Evolutionary conservation across 1,140 invertebrate species (phyloP).

Genomic region (Lanistes nyassanus): DNA sequence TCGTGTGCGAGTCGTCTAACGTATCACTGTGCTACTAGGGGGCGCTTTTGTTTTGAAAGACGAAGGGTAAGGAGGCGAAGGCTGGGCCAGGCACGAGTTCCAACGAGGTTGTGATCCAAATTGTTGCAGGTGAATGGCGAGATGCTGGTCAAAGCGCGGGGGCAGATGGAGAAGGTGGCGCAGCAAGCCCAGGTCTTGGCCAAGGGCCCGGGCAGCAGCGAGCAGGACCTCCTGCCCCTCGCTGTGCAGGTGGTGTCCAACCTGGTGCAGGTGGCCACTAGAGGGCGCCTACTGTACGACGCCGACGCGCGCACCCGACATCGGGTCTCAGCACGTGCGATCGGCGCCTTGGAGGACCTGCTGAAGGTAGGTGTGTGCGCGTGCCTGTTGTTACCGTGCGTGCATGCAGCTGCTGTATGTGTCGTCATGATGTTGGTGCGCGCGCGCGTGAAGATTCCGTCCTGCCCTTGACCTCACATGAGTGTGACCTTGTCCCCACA

Average conservation of each 20-base stretch:
- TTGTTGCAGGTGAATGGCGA: not conserved
- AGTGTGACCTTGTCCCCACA: slow-evolving; percentile 4
- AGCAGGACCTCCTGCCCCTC: slow-evolving; percentile 15
- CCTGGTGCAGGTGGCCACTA: slow-evolving; percentile 16
- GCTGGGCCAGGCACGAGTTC: not conserved
- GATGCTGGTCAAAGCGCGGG: too few relatives aligned
- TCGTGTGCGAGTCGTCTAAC: too few relatives aligned
- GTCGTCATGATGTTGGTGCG: too few relatives aligned
- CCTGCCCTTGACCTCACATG: too few relatives aligned
- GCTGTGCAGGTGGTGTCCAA: slow-evolving; percentile 25
- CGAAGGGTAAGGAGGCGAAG: not conserved
- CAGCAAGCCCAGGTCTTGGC: not conserved
- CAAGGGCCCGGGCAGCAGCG: not conserved
- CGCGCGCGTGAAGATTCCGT: too few relatives aligned
- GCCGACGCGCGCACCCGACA: not conserved
- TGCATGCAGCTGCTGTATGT: not conserved
- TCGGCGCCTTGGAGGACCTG: slow-evolving; percentile 15
- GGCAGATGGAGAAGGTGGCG: too few relatives aligned
- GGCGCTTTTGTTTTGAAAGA: too few relatives aligned
- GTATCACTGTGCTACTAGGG: not conserved
- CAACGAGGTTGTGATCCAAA: not conserved
- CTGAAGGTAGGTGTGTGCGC: slow-evolving; percentile 14
- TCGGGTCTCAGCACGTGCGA: not conserved
- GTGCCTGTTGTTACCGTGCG: not conserved
- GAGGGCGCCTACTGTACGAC: not conserved